Evolutionary conservation across 1,140 invertebrate species (phyloP).

Genomic region (Ooceraea biroi): DNA sequence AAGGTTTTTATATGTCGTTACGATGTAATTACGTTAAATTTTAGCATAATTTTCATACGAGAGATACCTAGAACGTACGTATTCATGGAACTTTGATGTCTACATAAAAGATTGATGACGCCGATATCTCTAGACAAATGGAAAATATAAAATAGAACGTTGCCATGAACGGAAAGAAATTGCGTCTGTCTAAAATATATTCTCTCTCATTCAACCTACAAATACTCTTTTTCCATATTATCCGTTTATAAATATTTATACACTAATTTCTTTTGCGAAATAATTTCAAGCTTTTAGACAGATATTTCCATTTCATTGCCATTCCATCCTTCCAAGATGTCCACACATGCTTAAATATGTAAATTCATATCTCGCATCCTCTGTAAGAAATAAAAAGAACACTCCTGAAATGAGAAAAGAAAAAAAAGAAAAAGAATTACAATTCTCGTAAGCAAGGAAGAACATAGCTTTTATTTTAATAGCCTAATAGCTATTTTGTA

Average conservation of each 20-base stretch:
- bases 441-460: slow-evolving; percentile 15
- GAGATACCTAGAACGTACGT: not conserved
- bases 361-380: slow-evolving; percentile 22
- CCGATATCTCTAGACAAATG: not conserved
- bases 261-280: slow-evolving; percentile 24
- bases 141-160: slow-evolving; percentile 30
- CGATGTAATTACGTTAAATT: not conserved
- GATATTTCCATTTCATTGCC: not conserved
- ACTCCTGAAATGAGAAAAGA: slow-evolving; percentile 26
- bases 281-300: slow-evolving; percentile 20
- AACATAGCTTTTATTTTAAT: slow-evolving; percentile 58
- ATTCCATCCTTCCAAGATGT: slow-evolving; percentile 9
- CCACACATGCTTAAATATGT: slow-evolving; percentile 38
- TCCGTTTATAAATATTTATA: slow-evolving; percentile 30
- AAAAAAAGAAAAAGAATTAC: slow-evolving; percentile 20
- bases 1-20: not conserved
- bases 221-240: slow-evolving; percentile 1
- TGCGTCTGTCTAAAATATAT: slow-evolving; percentile 21
- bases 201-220: not conserved
- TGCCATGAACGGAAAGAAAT: not conserved
- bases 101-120: slow-evolving; percentile 11
- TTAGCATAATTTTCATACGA: slow-evolving; percentile 9
- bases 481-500: slow-evolving; percentile 47
- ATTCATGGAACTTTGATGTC: not conserved
- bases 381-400: slow-evolving; percentile 6